Evolutionary conservation across 2,888 invertebrate species (phyloP).

Genomic region (Caenorhabditis afra): DNA sequence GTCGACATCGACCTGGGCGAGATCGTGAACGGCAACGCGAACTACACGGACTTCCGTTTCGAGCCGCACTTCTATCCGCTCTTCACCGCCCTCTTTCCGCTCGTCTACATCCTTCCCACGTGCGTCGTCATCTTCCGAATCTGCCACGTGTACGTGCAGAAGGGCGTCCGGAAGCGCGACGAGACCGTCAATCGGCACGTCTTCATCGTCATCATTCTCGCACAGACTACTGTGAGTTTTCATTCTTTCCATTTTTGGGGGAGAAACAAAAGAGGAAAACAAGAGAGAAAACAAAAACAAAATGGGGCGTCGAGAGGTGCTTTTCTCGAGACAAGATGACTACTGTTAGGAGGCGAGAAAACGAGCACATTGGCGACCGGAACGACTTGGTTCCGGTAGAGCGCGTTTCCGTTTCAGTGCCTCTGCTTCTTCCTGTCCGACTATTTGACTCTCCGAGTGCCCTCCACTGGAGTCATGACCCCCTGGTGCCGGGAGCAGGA

Average conservation of each 20-base stretch:
- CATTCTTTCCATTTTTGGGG: background rate
- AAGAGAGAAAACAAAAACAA: too few species aligned
- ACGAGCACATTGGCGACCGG: too few species aligned
- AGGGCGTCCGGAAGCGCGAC: conserved; percentile 13
- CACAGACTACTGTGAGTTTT: conserved; percentile 19
- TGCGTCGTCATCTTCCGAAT: conserved; percentile 13
- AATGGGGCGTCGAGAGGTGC: too few species aligned
- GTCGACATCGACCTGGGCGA: background rate
- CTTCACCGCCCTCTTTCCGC: conserved; percentile 8
- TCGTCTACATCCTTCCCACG: conserved; percentile 27
- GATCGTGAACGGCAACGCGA: conserved; percentile 18
- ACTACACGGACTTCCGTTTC: conserved; percentile 19
- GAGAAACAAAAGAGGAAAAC: too few species aligned
- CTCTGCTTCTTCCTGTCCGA: conserved; percentile 27
- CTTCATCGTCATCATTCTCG: conserved; percentile 25
- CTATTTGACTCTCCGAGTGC: conserved; percentile 18
- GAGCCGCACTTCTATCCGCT: conserved; percentile 12
- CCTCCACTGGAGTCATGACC: conserved; percentile 28
- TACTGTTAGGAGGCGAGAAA: too few species aligned
- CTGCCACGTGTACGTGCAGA: conserved; percentile 19
- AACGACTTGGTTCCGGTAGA: too few species aligned
- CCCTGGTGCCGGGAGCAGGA: conserved; percentile 18
- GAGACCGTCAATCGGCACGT: conserved; percentile 21
- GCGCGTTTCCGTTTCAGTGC: conserved; percentile 8
- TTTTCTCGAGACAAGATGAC: too few species aligned